Evolutionary conservation across 2,113 vertebrate species (phyloP).

Genomic region (Microcebus jonahi): DNA sequence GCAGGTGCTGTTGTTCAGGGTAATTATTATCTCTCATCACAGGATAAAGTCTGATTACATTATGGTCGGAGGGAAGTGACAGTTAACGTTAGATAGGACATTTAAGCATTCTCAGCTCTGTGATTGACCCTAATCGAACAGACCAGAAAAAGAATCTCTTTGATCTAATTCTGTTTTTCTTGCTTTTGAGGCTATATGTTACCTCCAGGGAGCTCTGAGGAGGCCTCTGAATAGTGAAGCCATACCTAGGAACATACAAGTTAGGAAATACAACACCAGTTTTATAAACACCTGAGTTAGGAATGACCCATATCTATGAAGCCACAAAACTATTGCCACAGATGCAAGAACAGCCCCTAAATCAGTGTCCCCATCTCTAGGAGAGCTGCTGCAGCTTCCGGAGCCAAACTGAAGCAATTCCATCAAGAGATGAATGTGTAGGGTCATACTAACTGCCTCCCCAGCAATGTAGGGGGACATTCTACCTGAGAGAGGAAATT

Average conservation of each 20-base stretch:
- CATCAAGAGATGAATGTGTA: not conserved
- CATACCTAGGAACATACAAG: not conserved
- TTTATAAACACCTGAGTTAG: constrained; percentile 21
- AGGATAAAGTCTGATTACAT: not conserved
- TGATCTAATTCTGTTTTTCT: not conserved
- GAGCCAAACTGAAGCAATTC: not conserved
- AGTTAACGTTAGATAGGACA: not conserved
- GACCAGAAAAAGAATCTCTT: not conserved
- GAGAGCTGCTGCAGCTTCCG: not conserved
- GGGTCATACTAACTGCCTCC: too few species aligned
- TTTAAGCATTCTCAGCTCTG: not conserved
- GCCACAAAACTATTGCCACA: not conserved
- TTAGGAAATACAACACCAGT: not conserved
- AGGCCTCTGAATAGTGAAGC: not conserved
- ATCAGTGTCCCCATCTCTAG: not conserved
- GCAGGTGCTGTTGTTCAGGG: not conserved
- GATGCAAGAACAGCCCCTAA: not conserved
- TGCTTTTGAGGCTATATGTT: not conserved
- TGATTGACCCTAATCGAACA: not conserved
- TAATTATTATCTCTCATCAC: not conserved
- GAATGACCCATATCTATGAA: not conserved
- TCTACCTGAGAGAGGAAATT: not conserved
- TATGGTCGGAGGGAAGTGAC: not conserved
- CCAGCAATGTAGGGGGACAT: not conserved
- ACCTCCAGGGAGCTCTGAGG: not conserved